A percentile compares a stretch with the other conserved stretches of the same genome.
Evolutionary conservation across 1,140 invertebrate genomes (phyloP).

Genomic region (Globodera ellingtonae): DNA sequence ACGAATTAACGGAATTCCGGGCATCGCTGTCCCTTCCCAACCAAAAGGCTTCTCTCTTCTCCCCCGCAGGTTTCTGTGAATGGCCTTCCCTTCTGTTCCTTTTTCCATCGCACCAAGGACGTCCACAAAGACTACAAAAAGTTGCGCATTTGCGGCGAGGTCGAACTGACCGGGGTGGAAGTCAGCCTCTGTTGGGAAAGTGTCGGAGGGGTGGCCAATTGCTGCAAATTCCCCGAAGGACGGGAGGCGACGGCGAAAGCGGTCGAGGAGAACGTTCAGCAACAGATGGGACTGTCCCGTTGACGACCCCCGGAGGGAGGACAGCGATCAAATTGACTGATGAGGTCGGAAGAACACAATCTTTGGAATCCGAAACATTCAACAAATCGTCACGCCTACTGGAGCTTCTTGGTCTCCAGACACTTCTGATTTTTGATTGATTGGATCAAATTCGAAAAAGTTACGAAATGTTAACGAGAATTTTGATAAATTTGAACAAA

Average conservation of each 20-base stretch:
- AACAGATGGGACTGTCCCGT: neutral
- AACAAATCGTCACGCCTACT: too few relatives aligned
- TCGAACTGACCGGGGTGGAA: conserved; percentile 61
- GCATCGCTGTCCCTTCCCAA: too few relatives aligned
- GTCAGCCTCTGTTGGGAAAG: conserved; percentile 31
- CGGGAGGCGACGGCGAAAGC: neutral
- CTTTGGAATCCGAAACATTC: too few relatives aligned
- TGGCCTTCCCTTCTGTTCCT: conserved; percentile 54
- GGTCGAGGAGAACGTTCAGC: neutral
- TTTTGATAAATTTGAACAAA: too few relatives aligned
- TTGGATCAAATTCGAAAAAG: too few relatives aligned
- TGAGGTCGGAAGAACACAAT: too few relatives aligned
- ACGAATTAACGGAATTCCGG: too few relatives aligned
- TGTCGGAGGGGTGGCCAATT: conserved; percentile 5
- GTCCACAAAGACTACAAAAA: conserved; percentile 54
- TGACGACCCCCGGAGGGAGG: neutral
- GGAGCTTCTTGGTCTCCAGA: too few relatives aligned
- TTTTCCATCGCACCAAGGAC: conserved; percentile 56
- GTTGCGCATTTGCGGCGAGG: conserved; percentile 52
- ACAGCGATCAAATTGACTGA: neutral
- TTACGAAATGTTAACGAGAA: too few relatives aligned
- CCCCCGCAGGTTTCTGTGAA: conserved; percentile 53
- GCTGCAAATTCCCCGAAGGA: conserved; percentile 1
- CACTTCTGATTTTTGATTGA: too few relatives aligned
- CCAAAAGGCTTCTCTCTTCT: neutral